Evolutionary conservation across 2,888 invertebrate genomes (phyloP), one percentile per base, ranked within the genome.

Genomic region (Hoplodrina ambigua): DNA sequence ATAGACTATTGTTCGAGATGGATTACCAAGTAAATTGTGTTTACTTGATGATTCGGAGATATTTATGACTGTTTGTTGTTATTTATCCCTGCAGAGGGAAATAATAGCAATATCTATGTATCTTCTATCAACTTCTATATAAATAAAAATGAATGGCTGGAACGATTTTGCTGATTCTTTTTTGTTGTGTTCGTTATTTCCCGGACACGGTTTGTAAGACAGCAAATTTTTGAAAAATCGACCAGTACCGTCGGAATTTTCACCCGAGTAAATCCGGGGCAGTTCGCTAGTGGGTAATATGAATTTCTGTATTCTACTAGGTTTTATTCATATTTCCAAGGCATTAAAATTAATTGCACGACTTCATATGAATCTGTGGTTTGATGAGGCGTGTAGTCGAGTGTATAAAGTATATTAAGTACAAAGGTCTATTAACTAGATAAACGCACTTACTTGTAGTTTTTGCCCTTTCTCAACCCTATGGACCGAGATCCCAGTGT

Each of bases 21-120:
- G 53, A 79, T 78, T 25, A 46, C 53, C 44, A 8, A 75, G 61
- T 66, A 53, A 59, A 79, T 65, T 55, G 49, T 68, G 60, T 65
- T 74, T 61, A 58, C 54, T 68, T 68, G 56, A 61, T 64, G 54
- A 77, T 61, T 53, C 17, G 4, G 46, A 33, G 49, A 17, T 46
- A 46, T 46, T 46, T 46, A 64, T 58, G 33, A 15, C 52, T 66
- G 13, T 54, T 11, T 72, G 54, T 69, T 69, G 56, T 53, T 69
- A 17, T 69, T n/a, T 69, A 15, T 54, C n/a, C 17, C 11, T 60
- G 20, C 17, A 17, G 17, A 8, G 7, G n/a, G 2, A 54, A 74
- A 25, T 46, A 46, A 46, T 46, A 11, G 46, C 46, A 17, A 46
- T 41, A 46, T 25, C 25, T 25, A 25, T 25, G 25, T 25, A 25